These are phyloP conservation scores for Holocentrus rufus DNA, from an alignment of 2,797 vertebrate genomes.

Conservation along the genomic window DNA sequence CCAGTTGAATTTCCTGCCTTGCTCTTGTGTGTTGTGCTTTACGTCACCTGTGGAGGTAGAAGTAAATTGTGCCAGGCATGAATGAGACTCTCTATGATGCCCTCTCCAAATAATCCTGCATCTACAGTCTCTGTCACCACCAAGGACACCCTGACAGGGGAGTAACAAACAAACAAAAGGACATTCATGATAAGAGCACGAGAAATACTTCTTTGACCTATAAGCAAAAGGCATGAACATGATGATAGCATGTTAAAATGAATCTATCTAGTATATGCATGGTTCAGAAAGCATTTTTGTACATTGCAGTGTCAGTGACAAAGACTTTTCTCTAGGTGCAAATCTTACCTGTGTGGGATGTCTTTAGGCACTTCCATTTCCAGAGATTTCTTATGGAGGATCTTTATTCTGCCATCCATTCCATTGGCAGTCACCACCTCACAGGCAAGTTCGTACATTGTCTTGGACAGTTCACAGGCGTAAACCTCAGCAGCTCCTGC, in stretches of 20 bases:
- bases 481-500: slow-evolving; percentile 90
- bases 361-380: slow-evolving; percentile 93
- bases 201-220: not conserved
- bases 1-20: not conserved
- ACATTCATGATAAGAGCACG: not conserved
- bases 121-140: slow-evolving; percentile 99
- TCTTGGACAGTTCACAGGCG: slow-evolving; percentile 96
- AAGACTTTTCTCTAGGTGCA: not conserved
- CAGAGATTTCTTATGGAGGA: slow-evolving; percentile 94
- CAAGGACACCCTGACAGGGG: slow-evolving; percentile 88
- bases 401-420: slow-evolving; percentile 88
- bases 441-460: slow-evolving; percentile 94
- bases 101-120: slow-evolving; percentile 97
- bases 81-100: slow-evolving; percentile 97
- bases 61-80: slow-evolving; percentile 97
- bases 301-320: not conserved
- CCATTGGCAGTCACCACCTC: slow-evolving; percentile 91
- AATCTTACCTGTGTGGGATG: slow-evolving; percentile 88
- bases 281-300: not conserved
- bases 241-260: not conserved
- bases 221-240: not conserved
- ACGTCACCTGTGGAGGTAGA: slow-evolving; percentile 89
- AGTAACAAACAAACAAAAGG: slow-evolving; percentile 10
- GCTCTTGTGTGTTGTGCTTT: slow-evolving; percentile 31
- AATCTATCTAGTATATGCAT: not conserved